These are phyloP conservation scores for Gymnopithys bicolor DNA, from an alignment of 2,797 vertebrate genomes.

Conservation along the genomic window DNA sequence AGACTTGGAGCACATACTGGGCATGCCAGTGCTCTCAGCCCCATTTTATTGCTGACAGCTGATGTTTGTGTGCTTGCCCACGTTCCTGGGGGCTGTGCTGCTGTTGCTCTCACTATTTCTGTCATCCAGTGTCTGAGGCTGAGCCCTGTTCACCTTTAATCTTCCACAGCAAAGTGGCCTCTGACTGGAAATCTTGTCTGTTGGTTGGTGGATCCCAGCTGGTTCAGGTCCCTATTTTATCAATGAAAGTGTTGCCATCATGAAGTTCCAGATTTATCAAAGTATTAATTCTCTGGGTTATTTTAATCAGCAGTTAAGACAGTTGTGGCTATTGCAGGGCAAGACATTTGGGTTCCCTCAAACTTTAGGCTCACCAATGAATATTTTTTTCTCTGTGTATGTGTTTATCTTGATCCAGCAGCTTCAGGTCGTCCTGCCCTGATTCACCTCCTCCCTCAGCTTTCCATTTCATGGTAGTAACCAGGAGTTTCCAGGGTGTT, in stretches of 20 bases:
- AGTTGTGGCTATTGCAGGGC: not conserved
- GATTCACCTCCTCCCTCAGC: not conserved
- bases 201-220: not conserved
- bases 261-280: not conserved
- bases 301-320: not conserved
- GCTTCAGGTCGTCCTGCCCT: not conserved
- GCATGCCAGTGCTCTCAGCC: not conserved
- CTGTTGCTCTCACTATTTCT: not conserved
- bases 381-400: rapidly evolving
- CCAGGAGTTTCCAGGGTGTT: not conserved
- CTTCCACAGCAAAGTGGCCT: not conserved
- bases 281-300: not conserved
- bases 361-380: not conserved
- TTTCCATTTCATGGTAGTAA: not conserved
- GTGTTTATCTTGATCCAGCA: not conserved
- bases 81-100: not conserved
- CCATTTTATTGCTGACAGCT: not conserved
- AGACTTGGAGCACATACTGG: not conserved
- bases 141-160: not conserved
- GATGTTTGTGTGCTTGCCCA: not conserved
- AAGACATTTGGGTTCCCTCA: not conserved
- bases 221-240: not conserved
- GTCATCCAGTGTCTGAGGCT: not conserved
- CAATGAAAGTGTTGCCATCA: not conserved
- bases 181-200: not conserved